Base-by-base conservation (phyloP, 2,888 invertebrate genomes). In the Apantesis nais region DNA sequence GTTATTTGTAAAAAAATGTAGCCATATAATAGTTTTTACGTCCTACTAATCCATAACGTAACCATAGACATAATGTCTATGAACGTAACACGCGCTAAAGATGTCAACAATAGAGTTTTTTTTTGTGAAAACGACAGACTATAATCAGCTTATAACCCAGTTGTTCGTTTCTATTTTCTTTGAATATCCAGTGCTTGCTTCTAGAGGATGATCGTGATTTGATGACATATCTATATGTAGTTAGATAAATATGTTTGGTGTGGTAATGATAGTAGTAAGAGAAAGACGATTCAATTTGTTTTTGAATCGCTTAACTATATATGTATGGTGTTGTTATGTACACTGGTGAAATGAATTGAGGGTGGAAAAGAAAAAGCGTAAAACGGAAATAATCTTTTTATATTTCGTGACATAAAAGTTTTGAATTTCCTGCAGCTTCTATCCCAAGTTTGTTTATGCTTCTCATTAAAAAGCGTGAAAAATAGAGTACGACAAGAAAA, bases 211-310 rank as follows among this genome's bases (percentile, higher is more conserved):
- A 91, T 89, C 91, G 94, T 94, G 94, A 94, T 93, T 90, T 88
- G 88, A 93, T 93, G 89, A 95, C 94, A 95, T 95, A 95, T 95
- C 94, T 93, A 92, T 90, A 79, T 88, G 89, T 94, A 94, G 93
- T 89, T 94, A 95, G 93, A 92, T 82, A 87, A 88, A 89, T 90
- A 90, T 89, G 91, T 91, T 90, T 87, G 89, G 88, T 92, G 91
- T 93, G 91, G 84, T 85, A 86, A 86, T 85, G 83, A 81, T 82
- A 83, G 83, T 80, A 78, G 77, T 85, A 82, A 83, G 81, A 79
- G 76, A 81, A 83, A 75, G 80, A 74, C 77, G 85, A 75, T 82
- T 85, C 82, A 80, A 81, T 79, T 80, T 83, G 79, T 81, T 79
- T 83, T 85, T 82, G 83, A 77, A 76, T 79, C 80, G 76, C 74